Conservation (phyloP, 2,797 vertebrate genomes). For the Pseudochromis fuscus region DNA sequence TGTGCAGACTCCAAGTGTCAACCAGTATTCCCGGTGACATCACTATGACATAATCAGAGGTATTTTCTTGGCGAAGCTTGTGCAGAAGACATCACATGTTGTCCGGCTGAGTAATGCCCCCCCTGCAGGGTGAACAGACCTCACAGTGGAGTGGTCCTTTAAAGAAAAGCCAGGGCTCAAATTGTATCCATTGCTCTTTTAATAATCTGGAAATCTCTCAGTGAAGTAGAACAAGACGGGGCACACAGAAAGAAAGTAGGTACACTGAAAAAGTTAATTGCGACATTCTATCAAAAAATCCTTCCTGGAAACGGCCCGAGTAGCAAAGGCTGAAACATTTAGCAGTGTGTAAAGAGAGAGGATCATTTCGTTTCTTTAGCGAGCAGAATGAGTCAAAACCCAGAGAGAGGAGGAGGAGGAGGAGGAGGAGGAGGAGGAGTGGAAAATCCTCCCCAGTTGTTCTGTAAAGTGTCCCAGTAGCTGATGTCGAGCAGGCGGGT, state of each 20-base stretch:
- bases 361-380: constrained; percentile 22
- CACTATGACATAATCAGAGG: too few relatives aligned
- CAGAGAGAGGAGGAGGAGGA: constrained; percentile 18
- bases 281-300: not conserved
- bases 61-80: too few relatives aligned
- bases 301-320: not conserved
- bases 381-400: constrained; percentile 31
- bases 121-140: not conserved
- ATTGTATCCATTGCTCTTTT: not conserved
- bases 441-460: constrained; percentile 58
- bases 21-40: too few relatives aligned
- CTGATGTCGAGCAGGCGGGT: constrained; percentile 36
- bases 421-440: constrained; percentile 27
- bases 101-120: not conserved
- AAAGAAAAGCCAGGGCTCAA: not conserved
- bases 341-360: constrained; percentile 23
- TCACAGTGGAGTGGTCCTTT: not conserved
- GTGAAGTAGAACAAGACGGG: not conserved
- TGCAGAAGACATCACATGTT: too few relatives aligned
- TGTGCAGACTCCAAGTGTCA: too few relatives aligned
- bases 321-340: constrained; percentile 9
- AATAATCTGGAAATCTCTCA: not conserved
- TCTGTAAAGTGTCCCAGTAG: constrained; percentile 52
- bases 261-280: not conserved
- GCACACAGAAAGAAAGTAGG: not conserved